Conservation (phyloP, 2,113 vertebrate species). For the Neopipo cinnamomea region DNA sequence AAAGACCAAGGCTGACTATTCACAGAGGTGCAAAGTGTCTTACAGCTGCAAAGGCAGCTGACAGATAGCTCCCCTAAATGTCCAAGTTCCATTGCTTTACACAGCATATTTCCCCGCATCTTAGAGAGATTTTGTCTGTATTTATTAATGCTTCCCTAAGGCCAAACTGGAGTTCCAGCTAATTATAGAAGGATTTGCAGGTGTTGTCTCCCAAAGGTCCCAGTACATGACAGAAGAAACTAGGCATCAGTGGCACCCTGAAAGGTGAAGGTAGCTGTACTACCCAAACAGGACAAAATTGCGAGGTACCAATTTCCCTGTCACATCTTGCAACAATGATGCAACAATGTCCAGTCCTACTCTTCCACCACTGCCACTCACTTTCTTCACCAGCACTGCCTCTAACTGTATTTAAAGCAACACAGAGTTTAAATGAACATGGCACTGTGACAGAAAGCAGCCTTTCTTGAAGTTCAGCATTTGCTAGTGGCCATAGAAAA, state of each 20-base stretch:
- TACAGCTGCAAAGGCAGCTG: not conserved
- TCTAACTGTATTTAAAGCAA: not conserved
- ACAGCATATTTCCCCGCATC: not conserved
- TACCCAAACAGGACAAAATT: not conserved
- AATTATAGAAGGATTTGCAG: not conserved
- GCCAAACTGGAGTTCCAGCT: not conserved
- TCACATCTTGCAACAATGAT: not conserved
- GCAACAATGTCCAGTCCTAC: not conserved
- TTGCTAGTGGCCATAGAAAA: not conserved
- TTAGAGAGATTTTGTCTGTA: not conserved
- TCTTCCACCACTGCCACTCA: fast-evolving
- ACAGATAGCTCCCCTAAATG: not conserved
- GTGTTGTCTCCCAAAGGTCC: not conserved
- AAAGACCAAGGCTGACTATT: not conserved
- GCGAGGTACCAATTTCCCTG: not conserved
- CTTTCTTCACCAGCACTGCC: not conserved
- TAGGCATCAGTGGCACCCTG: not conserved
- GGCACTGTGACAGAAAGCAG: not conserved
- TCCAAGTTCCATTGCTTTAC: not conserved
- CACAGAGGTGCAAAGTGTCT: not conserved
- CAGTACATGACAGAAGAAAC: not conserved
- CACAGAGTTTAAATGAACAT: not conserved
- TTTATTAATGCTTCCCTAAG: not conserved
- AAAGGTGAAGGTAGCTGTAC: not conserved
- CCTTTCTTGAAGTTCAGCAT: not conserved